Base-by-base conservation (phyloP, 2,113 vertebrate species). In the Crotalus horridus region DNA sequence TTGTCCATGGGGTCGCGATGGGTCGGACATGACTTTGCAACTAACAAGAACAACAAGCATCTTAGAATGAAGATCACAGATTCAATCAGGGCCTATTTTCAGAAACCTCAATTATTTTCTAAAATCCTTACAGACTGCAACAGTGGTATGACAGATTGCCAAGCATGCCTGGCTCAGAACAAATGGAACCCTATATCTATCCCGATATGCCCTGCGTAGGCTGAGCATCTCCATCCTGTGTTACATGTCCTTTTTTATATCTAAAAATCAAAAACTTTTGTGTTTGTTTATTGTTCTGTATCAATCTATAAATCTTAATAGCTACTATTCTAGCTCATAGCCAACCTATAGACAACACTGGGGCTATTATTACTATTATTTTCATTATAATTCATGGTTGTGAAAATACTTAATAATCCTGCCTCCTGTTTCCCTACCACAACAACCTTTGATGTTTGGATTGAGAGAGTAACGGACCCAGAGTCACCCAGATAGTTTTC, bases 11-110 rank as follows among this genome's bases (percentile, higher is more conserved):
- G 46, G 46, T 46, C 46, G 46, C 4, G 46, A 46, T 46, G 46
- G 4, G 46, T 46, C 46, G 4, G 46, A 5, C 46, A 46, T 46
- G 46, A 46, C 4, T 46, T 46, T 46, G 46, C 46, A 6, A 46
- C 46, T 46, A 46, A 46, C 46, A 46, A 46, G 4, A 46, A 46
- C 46, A 46, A 46, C 46, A 46, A 23, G 39, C 13, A 53, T 90
- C 48, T 90, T 9, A 29, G 81, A 1, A 12, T 91, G 24, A 89
- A 88, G 39, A 33, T 51, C 85, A 90, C 12, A 89, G 55, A 1
- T 59, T 91, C 20, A 91, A 89, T 55, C 13, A 90, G 39, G 53
- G 88, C 39, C 93, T 94, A 61, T 54, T 95, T 95, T 87, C 90
- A 81, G 93, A 94, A 92, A 55, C 9, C 26, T 33, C 24, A 17